phyloP scores from a whole-genome alignment of 92 coral and sea anemone genomes.

The Epizoanthus ramosus region DNA sequence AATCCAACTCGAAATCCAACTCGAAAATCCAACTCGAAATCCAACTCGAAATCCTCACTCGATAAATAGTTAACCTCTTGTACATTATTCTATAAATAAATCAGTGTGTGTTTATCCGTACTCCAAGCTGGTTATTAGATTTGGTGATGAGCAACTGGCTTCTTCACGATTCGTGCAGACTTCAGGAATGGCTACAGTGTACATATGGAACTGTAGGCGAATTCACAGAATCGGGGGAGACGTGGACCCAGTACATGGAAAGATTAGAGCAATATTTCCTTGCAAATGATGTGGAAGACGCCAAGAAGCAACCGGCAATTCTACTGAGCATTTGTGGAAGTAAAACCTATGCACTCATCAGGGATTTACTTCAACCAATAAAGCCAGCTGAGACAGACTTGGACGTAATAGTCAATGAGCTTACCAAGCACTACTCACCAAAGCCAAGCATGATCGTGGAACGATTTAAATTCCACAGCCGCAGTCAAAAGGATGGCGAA shows the following conservation, averaged over 20 bases:
- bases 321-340: constrained; percentile 57
- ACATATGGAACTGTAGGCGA: constrained; percentile 23
- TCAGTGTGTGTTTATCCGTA: constrained; percentile 15
- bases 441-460: constrained; percentile 64
- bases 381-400: constrained; percentile 48
- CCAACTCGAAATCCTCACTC: no score
- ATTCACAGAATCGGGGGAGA: constrained; percentile 3
- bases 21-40: no score
- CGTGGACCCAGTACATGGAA: constrained; percentile 19
- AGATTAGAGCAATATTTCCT: constrained; percentile 49
- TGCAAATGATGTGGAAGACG: constrained; percentile 50
- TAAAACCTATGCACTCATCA: constrained; percentile 52
- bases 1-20: no score
- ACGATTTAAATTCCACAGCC: constrained; percentile 58
- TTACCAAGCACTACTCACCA: constrained; percentile 53
- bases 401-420: constrained; percentile 3
- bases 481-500: constrained; percentile 55
- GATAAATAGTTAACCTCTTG: no score
- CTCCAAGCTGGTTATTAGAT: constrained; percentile 18
- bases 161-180: no score
- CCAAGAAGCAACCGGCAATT: constrained; percentile 48
- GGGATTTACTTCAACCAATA: constrained; percentile 50
- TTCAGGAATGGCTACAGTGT: constrained; percentile 12
- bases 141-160: constrained; percentile 7
- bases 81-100: neutral